Conservation (phyloP, 2,888 invertebrate species). For the Ischnus inquisitorius region DNA sequence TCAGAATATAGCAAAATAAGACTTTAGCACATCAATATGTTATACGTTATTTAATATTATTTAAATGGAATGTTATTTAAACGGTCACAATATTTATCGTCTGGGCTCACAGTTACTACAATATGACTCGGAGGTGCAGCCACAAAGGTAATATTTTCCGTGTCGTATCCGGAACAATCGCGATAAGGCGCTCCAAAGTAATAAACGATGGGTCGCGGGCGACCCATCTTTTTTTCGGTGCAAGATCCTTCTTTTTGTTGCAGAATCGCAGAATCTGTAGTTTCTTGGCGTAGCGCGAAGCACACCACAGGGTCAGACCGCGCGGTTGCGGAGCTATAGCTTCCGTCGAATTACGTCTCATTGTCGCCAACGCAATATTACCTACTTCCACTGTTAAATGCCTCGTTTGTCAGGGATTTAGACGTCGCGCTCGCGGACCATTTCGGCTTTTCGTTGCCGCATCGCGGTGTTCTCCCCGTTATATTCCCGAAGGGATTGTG, state of each 20-base stretch:
- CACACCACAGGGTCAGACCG: neutral
- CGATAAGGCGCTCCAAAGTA: too few relatives aligned
- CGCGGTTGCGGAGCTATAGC: neutral
- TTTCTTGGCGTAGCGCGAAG: neutral
- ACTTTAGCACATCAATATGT: too few relatives aligned
- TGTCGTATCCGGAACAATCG: too few relatives aligned
- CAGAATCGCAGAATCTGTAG: neutral
- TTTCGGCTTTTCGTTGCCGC: constrained; percentile 39
- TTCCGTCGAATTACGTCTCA: constrained; percentile 33
- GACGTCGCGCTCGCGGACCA: constrained; percentile 20
- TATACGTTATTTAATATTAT: too few relatives aligned
- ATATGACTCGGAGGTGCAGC: too few relatives aligned
- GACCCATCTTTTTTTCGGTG: too few relatives aligned
- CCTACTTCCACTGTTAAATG: constrained; percentile 47
- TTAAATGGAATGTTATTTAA: too few relatives aligned
- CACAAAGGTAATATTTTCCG: too few relatives aligned
- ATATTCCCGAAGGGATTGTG: neutral
- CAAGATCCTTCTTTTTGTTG: neutral
- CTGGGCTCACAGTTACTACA: too few relatives aligned
- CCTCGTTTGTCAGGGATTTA: constrained; percentile 55
- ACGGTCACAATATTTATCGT: too few relatives aligned
- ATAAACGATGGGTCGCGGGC: too few relatives aligned
- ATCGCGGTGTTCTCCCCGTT: neutral
- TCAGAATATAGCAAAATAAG: too few relatives aligned
- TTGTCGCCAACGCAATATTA: constrained; percentile 35